A percentile compares a stretch with the other conserved stretches of the same genome.
phyloP scores from a whole-genome alignment of 2,113 vertebrate genomes.

The Hyla sarda region DNA sequence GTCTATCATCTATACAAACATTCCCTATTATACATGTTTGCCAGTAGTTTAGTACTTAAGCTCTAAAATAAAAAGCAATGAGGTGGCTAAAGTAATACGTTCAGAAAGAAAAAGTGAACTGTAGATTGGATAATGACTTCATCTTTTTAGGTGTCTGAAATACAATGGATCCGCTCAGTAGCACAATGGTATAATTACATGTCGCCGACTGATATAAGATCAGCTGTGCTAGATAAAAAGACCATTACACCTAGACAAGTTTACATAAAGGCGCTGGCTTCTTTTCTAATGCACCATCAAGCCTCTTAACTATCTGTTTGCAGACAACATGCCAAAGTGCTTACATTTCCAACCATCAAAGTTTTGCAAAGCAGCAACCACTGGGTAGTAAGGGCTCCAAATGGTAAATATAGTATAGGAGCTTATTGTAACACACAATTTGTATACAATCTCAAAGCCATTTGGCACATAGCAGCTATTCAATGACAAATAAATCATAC shows the following conservation, averaged over 20 bases:
- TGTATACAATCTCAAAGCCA: not conserved
- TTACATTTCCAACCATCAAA: not conserved
- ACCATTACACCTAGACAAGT: not conserved
- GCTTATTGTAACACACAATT: too few species aligned
- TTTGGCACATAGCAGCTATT: not conserved
- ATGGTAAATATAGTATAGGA: too few species aligned
- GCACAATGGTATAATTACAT: not conserved
- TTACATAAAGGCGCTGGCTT: slow-evolving; percentile 2
- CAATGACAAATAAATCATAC: not conserved
- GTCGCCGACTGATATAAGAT: not conserved
- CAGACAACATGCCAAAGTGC: not conserved
- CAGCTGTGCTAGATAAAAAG: not conserved
- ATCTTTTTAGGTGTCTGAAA: not conserved
- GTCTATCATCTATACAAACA: too few species aligned
- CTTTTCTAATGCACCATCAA: not conserved
- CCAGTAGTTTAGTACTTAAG: too few species aligned
- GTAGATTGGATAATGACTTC: not conserved
- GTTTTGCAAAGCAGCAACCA: not conserved
- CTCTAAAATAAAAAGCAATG: too few species aligned
- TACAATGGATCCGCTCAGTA: slow-evolving; percentile 1
- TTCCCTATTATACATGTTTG: too few species aligned
- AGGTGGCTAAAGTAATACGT: too few species aligned
- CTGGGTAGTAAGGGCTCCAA: not conserved
- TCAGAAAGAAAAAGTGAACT: not conserved
- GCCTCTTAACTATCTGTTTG: not conserved